phyloP scores from a whole-genome alignment of 2,797 vertebrate species.

The Sibirionetta formosa region DNA sequence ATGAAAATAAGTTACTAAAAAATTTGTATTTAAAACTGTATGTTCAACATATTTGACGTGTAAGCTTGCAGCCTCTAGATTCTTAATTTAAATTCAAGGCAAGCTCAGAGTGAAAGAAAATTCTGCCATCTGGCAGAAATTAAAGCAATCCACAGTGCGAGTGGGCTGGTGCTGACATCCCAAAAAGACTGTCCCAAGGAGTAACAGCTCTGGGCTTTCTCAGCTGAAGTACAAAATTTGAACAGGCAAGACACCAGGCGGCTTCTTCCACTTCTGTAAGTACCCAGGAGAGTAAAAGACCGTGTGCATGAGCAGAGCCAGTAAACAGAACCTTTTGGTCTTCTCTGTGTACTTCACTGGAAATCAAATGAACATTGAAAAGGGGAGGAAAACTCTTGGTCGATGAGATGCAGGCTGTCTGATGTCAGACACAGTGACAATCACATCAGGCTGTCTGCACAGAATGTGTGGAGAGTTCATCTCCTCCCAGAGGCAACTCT shows the following conservation, averaged over 20 bases:
- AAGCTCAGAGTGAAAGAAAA: not conserved
- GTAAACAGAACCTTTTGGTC: not conserved
- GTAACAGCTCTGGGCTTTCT: not conserved
- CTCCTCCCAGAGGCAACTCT: not conserved
- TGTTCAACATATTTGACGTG: not conserved
- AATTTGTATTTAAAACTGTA: not conserved
- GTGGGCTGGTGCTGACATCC: slow-evolving; percentile 28
- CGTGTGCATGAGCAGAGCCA: fast-evolving
- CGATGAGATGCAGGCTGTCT: not conserved
- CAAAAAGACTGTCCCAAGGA: not conserved
- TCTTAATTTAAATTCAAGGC: slow-evolving; percentile 43
- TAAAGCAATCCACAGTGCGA: not conserved
- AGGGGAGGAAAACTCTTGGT: not conserved
- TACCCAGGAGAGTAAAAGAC: not conserved
- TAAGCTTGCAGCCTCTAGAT: not conserved
- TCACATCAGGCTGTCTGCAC: not conserved
- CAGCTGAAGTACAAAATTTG: not conserved
- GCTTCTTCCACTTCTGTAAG: not conserved
- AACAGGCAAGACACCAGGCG: not conserved
- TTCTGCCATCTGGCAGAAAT: slow-evolving; percentile 45
- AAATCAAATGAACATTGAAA: not conserved
- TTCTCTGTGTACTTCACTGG: not conserved
- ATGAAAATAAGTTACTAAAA: not conserved
- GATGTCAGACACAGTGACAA: slow-evolving; percentile 6
- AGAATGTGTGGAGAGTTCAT: not conserved